Base-by-base conservation (phyloP, 1,140 invertebrate genomes). In the Bacillus rossius region DNA sequence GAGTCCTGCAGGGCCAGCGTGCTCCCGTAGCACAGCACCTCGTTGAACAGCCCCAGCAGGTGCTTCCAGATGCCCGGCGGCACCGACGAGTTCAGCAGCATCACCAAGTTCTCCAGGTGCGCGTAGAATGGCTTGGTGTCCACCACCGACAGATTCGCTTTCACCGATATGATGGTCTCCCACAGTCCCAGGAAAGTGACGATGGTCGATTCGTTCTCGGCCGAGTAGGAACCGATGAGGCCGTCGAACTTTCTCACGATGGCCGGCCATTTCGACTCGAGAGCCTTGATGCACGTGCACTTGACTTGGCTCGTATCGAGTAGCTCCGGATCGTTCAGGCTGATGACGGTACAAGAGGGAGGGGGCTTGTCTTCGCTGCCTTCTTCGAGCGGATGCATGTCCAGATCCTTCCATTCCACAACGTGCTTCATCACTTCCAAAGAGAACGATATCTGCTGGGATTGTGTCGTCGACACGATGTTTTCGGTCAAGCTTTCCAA, bases 81-180 rank as follows among this genome's bases (percentile, higher is more conserved):
- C 2, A 93, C 73, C 62, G 82, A 82, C n/a, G 80, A 79, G 61
- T 79, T 81, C 26, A 94, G 73, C 43, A 92, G 77, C 50, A 84
- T 77, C 20, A 92, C 87, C 73, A 94, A 87, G 63, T 83, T 82
- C 63, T 92, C 88, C 57, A 94, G 73, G 65, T 92, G 84, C 17
- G 87, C 85, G 73, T 93, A 93, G 71, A 92, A 94, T 3, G 90
- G 86, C 67, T 92, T 90, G 2, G 90, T 93, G 69, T 93, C 90
- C 56, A 91, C 86, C 10, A 93, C 85, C 19, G 89, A 92, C 20
- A 94, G 77, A 77, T 93, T 94, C 13, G 91, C 89, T 73, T 91
- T 92, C 0, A 94, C 89, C 43, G 89, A 92, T 68, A 94, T 93
- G n/a, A 91, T 90, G 59, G 88, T 88, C 69, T 92, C 89, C 91